Conservation (phyloP, 2,888 invertebrate species). For the Poecilus cupreus region DNA sequence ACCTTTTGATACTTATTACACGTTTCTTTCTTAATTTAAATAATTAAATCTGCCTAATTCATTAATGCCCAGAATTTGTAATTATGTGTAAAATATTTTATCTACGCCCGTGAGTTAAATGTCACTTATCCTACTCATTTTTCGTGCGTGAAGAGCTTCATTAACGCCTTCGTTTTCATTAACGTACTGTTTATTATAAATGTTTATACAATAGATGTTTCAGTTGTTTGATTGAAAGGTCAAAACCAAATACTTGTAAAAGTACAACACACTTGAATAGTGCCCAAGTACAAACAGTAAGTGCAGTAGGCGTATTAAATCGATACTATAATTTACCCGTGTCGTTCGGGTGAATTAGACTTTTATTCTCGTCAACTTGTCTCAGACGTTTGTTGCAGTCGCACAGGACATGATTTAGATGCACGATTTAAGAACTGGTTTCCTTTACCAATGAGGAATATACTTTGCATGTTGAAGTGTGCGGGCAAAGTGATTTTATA, state of each 20-base stretch:
- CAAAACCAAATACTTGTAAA: neutral
- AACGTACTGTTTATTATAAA: too few relatives aligned
- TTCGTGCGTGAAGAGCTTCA: too few relatives aligned
- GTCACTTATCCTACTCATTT: too few relatives aligned
- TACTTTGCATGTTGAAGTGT: conserved; percentile 10
- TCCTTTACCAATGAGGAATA: neutral
- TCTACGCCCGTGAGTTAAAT: too few relatives aligned
- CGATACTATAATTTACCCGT: conserved; percentile 41
- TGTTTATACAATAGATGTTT: too few relatives aligned
- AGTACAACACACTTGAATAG: neutral
- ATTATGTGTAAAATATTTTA: too few relatives aligned
- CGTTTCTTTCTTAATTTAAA: too few relatives aligned
- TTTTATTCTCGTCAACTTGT: neutral
- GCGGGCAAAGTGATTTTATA: conserved; percentile 18
- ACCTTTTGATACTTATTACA: too few relatives aligned
- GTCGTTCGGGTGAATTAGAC: conserved; percentile 17
- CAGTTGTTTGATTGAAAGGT: too few relatives aligned
- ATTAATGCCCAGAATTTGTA: too few relatives aligned
- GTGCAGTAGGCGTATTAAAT: conserved; percentile 43
- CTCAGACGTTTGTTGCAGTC: neutral
- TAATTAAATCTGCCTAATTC: too few relatives aligned
- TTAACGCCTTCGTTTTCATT: too few relatives aligned
- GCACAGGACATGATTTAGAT: conserved; percentile 1
- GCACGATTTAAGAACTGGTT: conserved; percentile 14
- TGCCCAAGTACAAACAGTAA: conserved; percentile 23